Conservation (phyloP, 2,797 vertebrate species). For the Scomberomorus guttatus region DNA sequence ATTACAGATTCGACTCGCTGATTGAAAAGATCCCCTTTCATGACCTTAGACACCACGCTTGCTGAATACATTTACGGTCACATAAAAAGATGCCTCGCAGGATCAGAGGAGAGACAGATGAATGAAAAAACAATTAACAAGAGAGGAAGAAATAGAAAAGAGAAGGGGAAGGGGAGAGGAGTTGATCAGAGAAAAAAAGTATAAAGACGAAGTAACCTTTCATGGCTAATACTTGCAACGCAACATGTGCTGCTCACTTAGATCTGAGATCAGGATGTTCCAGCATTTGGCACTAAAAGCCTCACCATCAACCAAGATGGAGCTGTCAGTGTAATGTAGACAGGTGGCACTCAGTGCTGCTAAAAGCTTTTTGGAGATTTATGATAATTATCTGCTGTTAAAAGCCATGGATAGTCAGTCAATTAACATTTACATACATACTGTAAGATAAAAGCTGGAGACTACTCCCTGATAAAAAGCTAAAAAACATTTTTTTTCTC, state of each 20-base stretch:
- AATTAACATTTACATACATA: constrained; percentile 22
- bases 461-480: not conserved
- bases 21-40: constrained; percentile 78
- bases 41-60: constrained; percentile 56
- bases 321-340: constrained; percentile 21
- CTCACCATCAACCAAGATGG: constrained; percentile 8
- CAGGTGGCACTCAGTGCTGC: constrained; percentile 35
- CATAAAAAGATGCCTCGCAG: constrained; percentile 70
- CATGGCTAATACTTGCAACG: constrained; percentile 47
- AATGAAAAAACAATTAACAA: constrained; percentile 61
- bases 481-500: not conserved
- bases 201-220: constrained; percentile 62
- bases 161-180: constrained; percentile 20
- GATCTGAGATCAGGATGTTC: constrained; percentile 19
- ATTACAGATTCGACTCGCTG: constrained; percentile 75
- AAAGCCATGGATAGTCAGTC: constrained; percentile 16
- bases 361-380: constrained; percentile 56
- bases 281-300: constrained; percentile 49
- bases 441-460: not conserved
- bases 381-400: constrained; percentile 40
- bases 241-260: constrained; percentile 11
- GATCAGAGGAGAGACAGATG: constrained; percentile 65
- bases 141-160: constrained; percentile 26
- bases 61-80: constrained; percentile 74
- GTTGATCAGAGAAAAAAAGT: constrained; percentile 55